Conservation (phyloP, 2,888 invertebrate genomes). For the Ophioninae sp. region DNA sequence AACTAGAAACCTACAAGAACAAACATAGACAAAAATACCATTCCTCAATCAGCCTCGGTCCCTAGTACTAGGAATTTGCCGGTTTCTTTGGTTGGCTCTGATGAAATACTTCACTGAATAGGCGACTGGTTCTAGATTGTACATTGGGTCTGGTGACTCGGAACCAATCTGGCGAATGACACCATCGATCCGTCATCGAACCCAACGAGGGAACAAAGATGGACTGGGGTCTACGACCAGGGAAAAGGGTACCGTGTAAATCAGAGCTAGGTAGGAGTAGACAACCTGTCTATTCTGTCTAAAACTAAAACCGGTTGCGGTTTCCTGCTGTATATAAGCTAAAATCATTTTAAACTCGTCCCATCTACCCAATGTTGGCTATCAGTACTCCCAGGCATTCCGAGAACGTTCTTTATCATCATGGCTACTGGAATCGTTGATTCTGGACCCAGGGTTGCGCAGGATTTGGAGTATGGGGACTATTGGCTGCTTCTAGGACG, state of each 20-base stretch:
- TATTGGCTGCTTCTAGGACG: not conserved
- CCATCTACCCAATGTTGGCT: not conserved
- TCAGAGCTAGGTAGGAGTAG: constrained; percentile 48
- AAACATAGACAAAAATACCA: not conserved
- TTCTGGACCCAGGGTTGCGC: not conserved
- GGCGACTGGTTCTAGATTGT: not conserved
- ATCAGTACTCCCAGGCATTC: not conserved
- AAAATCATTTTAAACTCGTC: not conserved
- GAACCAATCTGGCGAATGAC: not conserved
- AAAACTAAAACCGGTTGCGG: constrained; percentile 14
- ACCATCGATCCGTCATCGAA: not conserved
- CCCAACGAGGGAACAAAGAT: not conserved
- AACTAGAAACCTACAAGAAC: not conserved
- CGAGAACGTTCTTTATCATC: not conserved
- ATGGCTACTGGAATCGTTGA: not conserved
- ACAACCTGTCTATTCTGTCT: constrained; percentile 60
- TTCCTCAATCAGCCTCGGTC: not conserved
- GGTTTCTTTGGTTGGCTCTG: too few species aligned
- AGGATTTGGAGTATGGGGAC: not conserved
- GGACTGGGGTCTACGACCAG: not conserved
- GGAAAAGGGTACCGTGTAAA: constrained; percentile 56
- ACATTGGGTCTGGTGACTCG: not conserved
- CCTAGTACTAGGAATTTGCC: too few species aligned
- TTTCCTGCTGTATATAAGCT: not conserved
- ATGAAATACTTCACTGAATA: too few species aligned